Evolutionary conservation across 2,888 invertebrate species (phyloP), one percentile per base, ranked within the genome.

Genomic region (Drosophila algonquin): DNA sequence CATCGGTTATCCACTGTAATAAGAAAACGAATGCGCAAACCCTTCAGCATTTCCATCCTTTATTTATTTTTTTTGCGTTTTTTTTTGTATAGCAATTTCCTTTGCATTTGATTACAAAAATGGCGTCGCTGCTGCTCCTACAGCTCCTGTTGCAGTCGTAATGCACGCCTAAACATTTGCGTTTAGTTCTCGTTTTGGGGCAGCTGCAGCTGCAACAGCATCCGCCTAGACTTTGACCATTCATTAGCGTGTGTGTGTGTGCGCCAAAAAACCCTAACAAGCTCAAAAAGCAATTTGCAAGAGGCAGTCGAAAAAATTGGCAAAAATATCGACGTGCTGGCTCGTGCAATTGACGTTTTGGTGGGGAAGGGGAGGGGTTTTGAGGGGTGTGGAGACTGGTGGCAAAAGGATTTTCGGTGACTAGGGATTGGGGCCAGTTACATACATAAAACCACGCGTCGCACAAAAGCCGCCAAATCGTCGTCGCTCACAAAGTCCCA

Each of bases 381-480:
- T n/a, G n/a, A n/a, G n/a, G n/a, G 58, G 21, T 21, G 21, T 12
- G 6, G 24, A 16, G 10, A 5, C 12, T 5, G 35, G 35, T 35
- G 35, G 35, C 3, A 12, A 35, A 21, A 9, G 56, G 48, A 55
- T 65, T 67, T 59, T 75, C 61, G 61, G 56, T 35, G 64, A 75
- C 50, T 55, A 73, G 74, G 24, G 35, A 55, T 53, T 16, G 21
- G 14, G 53, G 53, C 18, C 62, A 64, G 77, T 89, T 83, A 89
- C 79, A 90, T 89, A 90, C 79, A 90, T 89, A 90, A 90, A 85
- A 87, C 89, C 86, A 76, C 80, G 81, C 81, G 84, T 75, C 62
- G 75, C 79, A 89, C 81, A 88, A 83, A 87, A 89, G 88, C 88
- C 73, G 72, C 80, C 88, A 88, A 89, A 88, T 88, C 80, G 85